Base-by-base conservation (phyloP, 2,113 vertebrate species). In the Tachysurus fulvidraco region DNA sequence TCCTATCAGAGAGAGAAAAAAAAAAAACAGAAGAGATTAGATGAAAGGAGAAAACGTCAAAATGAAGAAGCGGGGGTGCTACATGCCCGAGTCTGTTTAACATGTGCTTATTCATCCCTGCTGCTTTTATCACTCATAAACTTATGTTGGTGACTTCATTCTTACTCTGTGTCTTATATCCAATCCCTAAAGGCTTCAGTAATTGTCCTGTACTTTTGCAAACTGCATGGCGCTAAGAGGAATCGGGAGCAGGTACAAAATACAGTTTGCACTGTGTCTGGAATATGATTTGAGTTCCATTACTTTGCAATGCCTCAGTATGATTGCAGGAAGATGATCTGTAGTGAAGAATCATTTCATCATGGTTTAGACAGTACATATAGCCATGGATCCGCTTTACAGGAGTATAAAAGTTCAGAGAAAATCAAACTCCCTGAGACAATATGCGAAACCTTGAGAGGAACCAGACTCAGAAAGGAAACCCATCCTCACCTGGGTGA, bases 151-250 rank as follows among this genome's bases (percentile, higher is more conserved):
- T 30, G 21, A 67, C 44, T 85, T 79, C 54, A 52, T 62, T 83
- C 79, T 25, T 46, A 57, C 19, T 64, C 25, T 50, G 7, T 46
- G 79, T 77, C 54, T 82, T 44, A 67, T 67, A 74, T 84, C 44
- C 36, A 69, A 85, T 84, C 85, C 83, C 67, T 28, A 62, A 84
- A 84, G 83, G 67, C 59, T 82, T 73, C 9, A 57, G 83, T 77
- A 87, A 87, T 89, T 87, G 85, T 30, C 41, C 59, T 28, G 41
- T 85, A 60, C 77, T 82, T 55, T 84, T 89, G 76, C 76, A 36
- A 86, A 81, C 71, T 46, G 19, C 59, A 67, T n/a, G 77, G 50
- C 59, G 74, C 62, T 74, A 74, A 83, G 89, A 86, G 84, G 57
- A 84, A 86, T 83, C 81, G 57, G 81, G 86, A 82, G 30, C 6